phyloP scores from a whole-genome alignment of 2,888 invertebrate genomes.

The Mellilla xanthometata region DNA sequence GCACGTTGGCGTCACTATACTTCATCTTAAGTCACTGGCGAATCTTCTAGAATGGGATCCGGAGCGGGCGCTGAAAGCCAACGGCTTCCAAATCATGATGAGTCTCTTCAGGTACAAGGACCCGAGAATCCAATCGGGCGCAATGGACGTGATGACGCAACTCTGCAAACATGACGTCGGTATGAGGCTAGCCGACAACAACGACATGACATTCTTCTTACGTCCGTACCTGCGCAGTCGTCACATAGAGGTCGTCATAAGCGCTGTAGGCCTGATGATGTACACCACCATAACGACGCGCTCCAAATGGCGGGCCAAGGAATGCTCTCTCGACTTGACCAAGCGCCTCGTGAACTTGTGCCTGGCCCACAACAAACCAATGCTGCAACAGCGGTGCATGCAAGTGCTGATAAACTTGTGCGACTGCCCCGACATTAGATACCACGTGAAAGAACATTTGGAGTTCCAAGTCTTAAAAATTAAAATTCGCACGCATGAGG shows the following conservation, averaged over 20 bases:
- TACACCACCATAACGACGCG: conserved; percentile 62
- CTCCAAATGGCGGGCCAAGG: conserved; percentile 70
- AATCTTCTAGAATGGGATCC: conserved; percentile 63
- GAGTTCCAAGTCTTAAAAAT: conserved; percentile 43
- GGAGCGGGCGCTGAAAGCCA: conserved; percentile 51
- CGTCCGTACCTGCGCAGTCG: conserved; percentile 38
- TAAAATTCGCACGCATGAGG: conserved; percentile 53
- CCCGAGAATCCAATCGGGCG: conserved; percentile 47
- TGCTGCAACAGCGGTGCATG: conserved; percentile 56
- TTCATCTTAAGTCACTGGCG: conserved; percentile 60
- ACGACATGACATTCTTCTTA: conserved; percentile 56
- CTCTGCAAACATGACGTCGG: conserved; percentile 67
- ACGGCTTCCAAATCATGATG: conserved; percentile 64
- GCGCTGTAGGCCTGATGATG: conserved; percentile 55
- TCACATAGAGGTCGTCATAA: conserved; percentile 49
- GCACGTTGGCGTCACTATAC: conserved; percentile 55
- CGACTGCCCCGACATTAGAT: conserved; percentile 65
- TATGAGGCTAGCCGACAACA: conserved; percentile 54
- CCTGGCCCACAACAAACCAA: conserved; percentile 46
- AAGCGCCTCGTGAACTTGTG: conserved; percentile 50
- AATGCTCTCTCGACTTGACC: conserved; percentile 48
- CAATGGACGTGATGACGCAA: conserved; percentile 67
- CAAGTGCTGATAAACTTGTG: conserved; percentile 68
- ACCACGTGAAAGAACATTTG: conserved; percentile 54
- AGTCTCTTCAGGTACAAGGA: conserved; percentile 49